These are phyloP conservation scores for Brachyptera risi DNA, from an alignment of 2,888 invertebrate genomes.

Conservation along the genomic window DNA sequence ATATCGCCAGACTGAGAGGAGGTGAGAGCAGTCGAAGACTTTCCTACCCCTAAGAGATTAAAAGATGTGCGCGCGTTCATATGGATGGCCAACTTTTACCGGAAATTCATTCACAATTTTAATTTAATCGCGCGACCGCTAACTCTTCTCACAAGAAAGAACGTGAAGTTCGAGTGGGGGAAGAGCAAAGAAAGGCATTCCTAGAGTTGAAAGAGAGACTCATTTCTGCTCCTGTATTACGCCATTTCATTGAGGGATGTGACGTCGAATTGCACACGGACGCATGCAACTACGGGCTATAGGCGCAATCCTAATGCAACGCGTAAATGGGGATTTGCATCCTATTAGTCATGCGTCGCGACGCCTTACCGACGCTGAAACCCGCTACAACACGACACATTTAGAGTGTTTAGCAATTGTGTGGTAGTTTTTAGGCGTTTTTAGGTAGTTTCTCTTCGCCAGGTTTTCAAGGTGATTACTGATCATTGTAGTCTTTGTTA, in stretches of 20 bases:
- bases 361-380: too few species aligned
- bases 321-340: background rate
- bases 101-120: conserved; percentile 1
- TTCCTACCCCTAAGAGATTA: background rate
- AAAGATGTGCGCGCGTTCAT: background rate
- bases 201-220: too few species aligned
- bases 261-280: too few species aligned
- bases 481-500: conserved; percentile 26
- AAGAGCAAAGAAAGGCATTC: conserved; percentile 7
- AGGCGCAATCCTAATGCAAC: conserved; percentile 15
- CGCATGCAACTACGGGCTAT: conserved; percentile 1
- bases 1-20: background rate
- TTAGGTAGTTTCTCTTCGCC: background rate
- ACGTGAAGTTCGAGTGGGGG: conserved; percentile 13
- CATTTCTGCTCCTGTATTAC: too few species aligned
- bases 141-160: conserved; percentile 1
- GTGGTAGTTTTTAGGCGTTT: background rate
- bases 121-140: background rate
- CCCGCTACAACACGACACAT: too few species aligned
- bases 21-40: background rate
- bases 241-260: too few species aligned
- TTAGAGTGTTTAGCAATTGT: background rate
- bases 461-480: background rate
- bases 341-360: background rate
- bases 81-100: background rate